A percentile compares a stretch with the other conserved stretches of the same genome.
phyloP scores from a whole-genome alignment of 2,113 vertebrate species.

The Thryonomys swinderianus region DNA sequence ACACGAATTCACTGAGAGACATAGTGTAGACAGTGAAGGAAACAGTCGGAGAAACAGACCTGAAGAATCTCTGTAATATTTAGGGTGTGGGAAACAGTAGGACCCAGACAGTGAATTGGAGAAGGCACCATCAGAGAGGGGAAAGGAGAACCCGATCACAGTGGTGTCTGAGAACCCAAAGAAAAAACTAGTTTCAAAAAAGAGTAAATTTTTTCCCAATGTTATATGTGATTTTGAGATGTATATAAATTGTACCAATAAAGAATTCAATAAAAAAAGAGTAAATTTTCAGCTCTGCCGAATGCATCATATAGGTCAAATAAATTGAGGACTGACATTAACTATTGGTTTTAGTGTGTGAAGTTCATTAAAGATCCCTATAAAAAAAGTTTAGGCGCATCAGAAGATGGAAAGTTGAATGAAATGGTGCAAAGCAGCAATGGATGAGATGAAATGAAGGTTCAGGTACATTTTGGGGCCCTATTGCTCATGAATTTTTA shows the following conservation, averaged over 20 bases:
- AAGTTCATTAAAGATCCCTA: background rate
- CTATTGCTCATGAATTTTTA: background rate
- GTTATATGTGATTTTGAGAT: too few relatives aligned
- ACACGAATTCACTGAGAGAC: background rate
- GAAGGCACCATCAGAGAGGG: background rate
- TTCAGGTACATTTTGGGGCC: background rate
- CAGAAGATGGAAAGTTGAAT: background rate
- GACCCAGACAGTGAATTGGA: background rate
- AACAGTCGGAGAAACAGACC: background rate
- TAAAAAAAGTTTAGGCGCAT: background rate
- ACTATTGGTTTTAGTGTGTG: background rate
- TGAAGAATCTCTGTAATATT: background rate
- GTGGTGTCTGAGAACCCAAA: background rate
- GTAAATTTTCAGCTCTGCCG: background rate
- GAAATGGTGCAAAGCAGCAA: background rate
- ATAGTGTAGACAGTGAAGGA: background rate
- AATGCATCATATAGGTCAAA: background rate
- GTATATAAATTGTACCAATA: too few relatives aligned
- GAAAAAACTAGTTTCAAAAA: background rate
- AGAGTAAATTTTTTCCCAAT: too few relatives aligned
- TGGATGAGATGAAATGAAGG: background rate
- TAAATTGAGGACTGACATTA: background rate
- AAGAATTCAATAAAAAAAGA: too few relatives aligned
- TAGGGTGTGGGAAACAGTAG: background rate
- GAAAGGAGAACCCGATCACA: background rate